These are phyloP conservation scores for Ophonus ardosiacus DNA, from an alignment of 2,888 invertebrate species.

Conservation along the genomic window DNA sequence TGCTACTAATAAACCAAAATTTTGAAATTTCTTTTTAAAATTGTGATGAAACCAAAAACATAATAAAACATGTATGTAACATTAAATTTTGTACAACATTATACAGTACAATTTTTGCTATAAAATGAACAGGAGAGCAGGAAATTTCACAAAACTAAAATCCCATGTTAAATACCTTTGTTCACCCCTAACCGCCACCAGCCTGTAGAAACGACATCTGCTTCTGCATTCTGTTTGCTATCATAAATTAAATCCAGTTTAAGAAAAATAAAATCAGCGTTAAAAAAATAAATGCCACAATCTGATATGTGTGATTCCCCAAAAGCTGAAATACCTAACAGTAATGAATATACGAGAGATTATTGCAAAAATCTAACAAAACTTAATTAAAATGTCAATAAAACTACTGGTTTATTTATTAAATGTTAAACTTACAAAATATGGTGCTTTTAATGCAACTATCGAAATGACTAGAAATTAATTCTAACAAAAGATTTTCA, in stretches of 20 bases:
- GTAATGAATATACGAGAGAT: conserved; percentile 28
- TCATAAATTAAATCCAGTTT: neutral
- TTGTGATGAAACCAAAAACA: too few species aligned
- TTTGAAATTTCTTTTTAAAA: too few species aligned
- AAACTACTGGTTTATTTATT: too few species aligned
- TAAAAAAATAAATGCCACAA: conserved; percentile 11
- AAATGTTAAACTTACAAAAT: too few species aligned
- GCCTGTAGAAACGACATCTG: conserved; percentile 10
- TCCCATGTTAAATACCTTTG: too few species aligned
- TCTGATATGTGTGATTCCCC: conserved; percentile 40
- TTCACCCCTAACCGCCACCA: too few species aligned
- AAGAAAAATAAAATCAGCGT: neutral
- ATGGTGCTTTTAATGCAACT: neutral
- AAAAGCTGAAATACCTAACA: conserved; percentile 52
- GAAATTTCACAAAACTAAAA: too few species aligned
- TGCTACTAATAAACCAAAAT: too few species aligned
- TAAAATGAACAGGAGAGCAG: too few species aligned
- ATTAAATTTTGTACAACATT: too few species aligned
- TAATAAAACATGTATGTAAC: too few species aligned
- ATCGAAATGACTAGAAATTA: neutral
- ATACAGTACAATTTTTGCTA: too few species aligned
- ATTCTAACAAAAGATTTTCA: neutral
- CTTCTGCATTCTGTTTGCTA: conserved; percentile 3
- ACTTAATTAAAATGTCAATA: neutral
- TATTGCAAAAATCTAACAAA: neutral